Conservation (phyloP, 2,797 vertebrate genomes). For the Microtus agrestis region DNA sequence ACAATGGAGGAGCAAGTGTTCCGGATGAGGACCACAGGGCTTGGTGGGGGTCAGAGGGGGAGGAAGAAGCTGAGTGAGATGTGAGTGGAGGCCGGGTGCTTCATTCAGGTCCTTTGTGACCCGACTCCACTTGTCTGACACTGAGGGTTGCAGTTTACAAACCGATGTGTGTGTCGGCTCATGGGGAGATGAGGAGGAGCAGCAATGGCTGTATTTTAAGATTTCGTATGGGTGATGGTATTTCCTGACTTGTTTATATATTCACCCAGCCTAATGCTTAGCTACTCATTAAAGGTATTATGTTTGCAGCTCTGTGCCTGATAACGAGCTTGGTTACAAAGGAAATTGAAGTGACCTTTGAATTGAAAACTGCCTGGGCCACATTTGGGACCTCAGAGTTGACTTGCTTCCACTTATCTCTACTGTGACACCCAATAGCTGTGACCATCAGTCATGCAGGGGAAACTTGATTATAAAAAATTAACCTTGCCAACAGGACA, state of each 20-base stretch:
- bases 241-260: conserved; percentile 12
- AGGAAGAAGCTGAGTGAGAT: not conserved
- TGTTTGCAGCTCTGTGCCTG: not conserved
- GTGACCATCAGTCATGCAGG: not conserved
- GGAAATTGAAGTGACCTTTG: not conserved
- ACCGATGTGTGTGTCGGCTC: not conserved
- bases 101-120: not conserved
- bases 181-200: not conserved
- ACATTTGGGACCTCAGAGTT: not conserved
- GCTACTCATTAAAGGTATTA: not conserved
- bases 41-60: not conserved
- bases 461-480: not conserved
- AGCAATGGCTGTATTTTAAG: not conserved
- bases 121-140: not conserved
- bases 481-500: not conserved
- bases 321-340: not conserved
- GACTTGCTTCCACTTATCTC: not conserved
- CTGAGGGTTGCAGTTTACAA: not conserved
- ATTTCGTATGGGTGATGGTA: not conserved
- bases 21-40: not conserved
- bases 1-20: not conserved
- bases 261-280: not conserved
- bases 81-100: not conserved
- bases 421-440: not conserved
- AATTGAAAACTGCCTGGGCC: not conserved